Percentiles rank a stretch among this genome's conserved stretches.
phyloP scores from a whole-genome alignment of 2,888 invertebrate genomes.

The Allacma fusca region DNA sequence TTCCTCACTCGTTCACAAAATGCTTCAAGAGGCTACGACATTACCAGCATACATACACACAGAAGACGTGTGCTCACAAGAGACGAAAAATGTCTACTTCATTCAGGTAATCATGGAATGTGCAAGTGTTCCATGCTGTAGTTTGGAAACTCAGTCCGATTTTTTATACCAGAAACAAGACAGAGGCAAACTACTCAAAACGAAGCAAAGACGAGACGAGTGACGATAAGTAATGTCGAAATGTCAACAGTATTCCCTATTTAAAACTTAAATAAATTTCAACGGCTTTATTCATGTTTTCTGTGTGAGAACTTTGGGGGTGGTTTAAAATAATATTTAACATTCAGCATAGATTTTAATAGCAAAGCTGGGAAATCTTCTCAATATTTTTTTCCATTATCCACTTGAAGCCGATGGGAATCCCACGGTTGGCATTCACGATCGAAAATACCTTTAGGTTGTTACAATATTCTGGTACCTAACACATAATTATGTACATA shows the following conservation, averaged over 20 bases:
- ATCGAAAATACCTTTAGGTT: too few species aligned
- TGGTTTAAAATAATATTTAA: background rate
- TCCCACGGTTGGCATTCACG: too few species aligned
- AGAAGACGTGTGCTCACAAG: background rate
- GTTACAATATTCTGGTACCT: too few species aligned
- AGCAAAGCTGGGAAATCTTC: too few species aligned
- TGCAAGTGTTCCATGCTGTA: conserved; percentile 1
- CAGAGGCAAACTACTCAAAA: background rate
- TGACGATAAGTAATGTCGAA: conserved; percentile 15
- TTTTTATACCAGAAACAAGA: background rate
- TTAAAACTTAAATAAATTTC: background rate
- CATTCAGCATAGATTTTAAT: too few species aligned
- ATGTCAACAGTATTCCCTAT: conserved; percentile 10
- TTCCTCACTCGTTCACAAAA: background rate
- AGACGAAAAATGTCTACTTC: background rate
- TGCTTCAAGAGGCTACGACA: background rate
- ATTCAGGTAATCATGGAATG: conserved; percentile 2
- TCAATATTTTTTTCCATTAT: too few species aligned
- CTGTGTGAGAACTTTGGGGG: background rate
- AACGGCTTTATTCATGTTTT: background rate
- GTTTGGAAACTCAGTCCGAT: background rate
- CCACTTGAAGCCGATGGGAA: too few species aligned
- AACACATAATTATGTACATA: too few species aligned
- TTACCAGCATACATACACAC: background rate
- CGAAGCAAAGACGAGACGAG: conserved; percentile 39